These are phyloP conservation scores for Cherax destructor DNA, from an alignment of 1,140 invertebrate genomes.

Conservation along the genomic window DNA sequence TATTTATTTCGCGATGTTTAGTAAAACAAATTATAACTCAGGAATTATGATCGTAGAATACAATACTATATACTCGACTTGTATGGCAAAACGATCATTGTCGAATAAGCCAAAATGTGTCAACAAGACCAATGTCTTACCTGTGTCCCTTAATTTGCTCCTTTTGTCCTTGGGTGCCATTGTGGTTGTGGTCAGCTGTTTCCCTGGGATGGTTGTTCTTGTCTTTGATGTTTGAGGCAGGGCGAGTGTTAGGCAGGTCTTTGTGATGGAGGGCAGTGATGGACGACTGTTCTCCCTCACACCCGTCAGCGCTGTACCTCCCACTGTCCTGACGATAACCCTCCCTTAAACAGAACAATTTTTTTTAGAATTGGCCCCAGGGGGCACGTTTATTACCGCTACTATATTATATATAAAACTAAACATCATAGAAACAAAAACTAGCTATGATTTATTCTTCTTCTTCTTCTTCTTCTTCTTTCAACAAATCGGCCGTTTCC, in stretches of 20 bases:
- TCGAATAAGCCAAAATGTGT: background rate
- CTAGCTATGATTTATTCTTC: too few relatives aligned
- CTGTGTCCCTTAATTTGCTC: background rate
- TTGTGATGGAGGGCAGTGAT: background rate
- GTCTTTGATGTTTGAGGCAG: background rate
- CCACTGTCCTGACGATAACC: slow-evolving; percentile 59
- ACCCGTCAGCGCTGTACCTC: slow-evolving; percentile 56
- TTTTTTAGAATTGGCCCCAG: too few relatives aligned
- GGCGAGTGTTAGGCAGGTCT: background rate
- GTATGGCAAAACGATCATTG: too few relatives aligned
- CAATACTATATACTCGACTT: too few relatives aligned
- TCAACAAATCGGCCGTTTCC: too few relatives aligned
- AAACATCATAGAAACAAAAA: too few relatives aligned
- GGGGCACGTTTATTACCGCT: too few relatives aligned
- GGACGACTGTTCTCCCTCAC: background rate
- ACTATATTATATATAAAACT: too few relatives aligned
- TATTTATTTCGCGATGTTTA: too few relatives aligned
- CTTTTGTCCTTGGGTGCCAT: background rate
- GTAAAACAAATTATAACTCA: too few relatives aligned
- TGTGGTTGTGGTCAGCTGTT: background rate
- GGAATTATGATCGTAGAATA: too few relatives aligned
- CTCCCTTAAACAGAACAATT: slow-evolving; percentile 1
- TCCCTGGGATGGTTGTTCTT: background rate
- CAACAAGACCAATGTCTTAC: background rate
- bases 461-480: too few relatives aligned